These are phyloP conservation scores for Sminthurinus signatus DNA, from an alignment of 1,140 invertebrate genomes.

Conservation along the genomic window DNA sequence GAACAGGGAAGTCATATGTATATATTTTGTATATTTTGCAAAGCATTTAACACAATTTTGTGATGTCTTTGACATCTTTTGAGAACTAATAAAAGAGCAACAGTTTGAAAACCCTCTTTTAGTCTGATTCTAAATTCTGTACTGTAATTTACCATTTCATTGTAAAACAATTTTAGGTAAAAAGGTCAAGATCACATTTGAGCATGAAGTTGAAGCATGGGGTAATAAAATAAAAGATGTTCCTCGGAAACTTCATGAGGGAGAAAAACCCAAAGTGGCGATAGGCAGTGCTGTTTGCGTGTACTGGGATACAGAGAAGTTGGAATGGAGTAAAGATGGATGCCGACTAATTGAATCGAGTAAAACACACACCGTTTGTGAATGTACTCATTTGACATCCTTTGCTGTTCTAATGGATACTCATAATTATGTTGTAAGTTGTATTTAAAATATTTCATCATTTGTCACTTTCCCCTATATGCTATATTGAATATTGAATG, in stretches of 20 bases:
- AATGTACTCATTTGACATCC: conserved; percentile 57
- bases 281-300: conserved; percentile 28
- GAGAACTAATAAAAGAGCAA: too few species aligned
- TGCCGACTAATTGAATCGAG: conserved; percentile 50
- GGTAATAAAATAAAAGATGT: conserved; percentile 13
- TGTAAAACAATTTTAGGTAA: conserved; percentile 15
- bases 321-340: conserved; percentile 44
- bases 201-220: conserved; percentile 31
- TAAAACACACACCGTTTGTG: conserved; percentile 51
- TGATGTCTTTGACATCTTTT: too few species aligned
- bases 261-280: conserved; percentile 29
- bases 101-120: too few species aligned
- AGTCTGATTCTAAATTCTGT: too few species aligned
- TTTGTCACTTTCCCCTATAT: too few species aligned
- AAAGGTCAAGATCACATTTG: conserved; percentile 27
- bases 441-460: too few species aligned
- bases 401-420: conserved; percentile 55
- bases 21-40: too few species aligned
- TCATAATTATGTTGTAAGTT: conserved; percentile 41
- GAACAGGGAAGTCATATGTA: too few species aligned
- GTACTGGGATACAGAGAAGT: conserved; percentile 22
- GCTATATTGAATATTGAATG: conserved; percentile 27
- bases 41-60: too few species aligned
- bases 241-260: conserved; percentile 19
- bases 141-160: background rate